These are phyloP conservation scores for Noctua comes DNA, from an alignment of 2,888 invertebrate genomes.

Conservation along the genomic window DNA sequence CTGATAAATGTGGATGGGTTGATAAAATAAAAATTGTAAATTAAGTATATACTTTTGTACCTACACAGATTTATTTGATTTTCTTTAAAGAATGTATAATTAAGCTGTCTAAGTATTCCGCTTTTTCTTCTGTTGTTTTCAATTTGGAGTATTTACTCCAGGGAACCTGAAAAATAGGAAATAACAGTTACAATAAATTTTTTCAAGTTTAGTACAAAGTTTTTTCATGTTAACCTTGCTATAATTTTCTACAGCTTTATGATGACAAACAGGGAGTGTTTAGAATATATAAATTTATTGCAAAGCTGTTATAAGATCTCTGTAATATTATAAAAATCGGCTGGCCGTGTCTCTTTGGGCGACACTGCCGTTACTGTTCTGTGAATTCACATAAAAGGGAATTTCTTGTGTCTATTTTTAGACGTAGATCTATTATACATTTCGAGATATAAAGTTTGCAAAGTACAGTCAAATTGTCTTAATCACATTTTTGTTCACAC, in stretches of 20 bases:
- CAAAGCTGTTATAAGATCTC: not conserved
- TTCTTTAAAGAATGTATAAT: conserved; percentile 72
- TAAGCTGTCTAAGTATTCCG: conserved; percentile 76
- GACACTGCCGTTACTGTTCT: not conserved
- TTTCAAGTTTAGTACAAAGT: no score
- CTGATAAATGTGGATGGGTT: not conserved
- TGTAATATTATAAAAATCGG: not conserved
- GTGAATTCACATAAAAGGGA: not conserved
- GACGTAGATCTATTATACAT: not conserved
- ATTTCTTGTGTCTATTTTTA: not conserved
- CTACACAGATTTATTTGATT: conserved; percentile 57
- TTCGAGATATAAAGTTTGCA: not conserved
- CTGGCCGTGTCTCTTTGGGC: not conserved
- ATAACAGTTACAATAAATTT: not conserved
- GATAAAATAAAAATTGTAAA: conserved; percentile 13
- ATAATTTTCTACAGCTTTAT: not conserved
- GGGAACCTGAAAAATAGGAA: conserved; percentile 83
- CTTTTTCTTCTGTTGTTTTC: conserved; percentile 75
- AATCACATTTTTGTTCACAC: not conserved
- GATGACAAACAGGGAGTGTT: not conserved
- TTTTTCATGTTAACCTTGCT: not conserved
- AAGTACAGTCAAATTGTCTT: not conserved
- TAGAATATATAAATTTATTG: not conserved
- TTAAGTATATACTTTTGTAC: conserved; percentile 4
- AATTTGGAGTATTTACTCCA: conserved; percentile 86